Evolutionary conservation across 2,888 invertebrate species (phyloP), one percentile per base, ranked within the genome.

Genomic region (Gastrophysa polygoni): DNA sequence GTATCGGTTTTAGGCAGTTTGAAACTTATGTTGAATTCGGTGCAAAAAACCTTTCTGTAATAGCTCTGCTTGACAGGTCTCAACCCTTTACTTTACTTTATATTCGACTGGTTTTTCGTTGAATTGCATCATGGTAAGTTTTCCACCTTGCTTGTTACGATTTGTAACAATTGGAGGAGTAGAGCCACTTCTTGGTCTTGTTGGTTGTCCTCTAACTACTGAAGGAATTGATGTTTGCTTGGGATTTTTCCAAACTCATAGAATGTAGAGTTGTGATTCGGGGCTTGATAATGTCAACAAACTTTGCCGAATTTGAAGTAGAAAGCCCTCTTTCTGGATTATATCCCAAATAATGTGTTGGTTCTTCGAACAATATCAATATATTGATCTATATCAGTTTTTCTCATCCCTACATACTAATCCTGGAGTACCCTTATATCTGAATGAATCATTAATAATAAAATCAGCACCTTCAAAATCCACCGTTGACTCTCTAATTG

Each of bases 1-100:
- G n/a, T n/a, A n/a, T n/a, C n/a, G n/a, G n/a, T n/a, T n/a, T n/a
- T n/a, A n/a, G n/a, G n/a, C n/a, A n/a, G n/a, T n/a, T 69, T 69
- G 48, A 69, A 71, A 1, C 69, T 68, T 4, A 69, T 69, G 54
- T 70, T 70, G 43, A 52, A 70, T 29, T 67, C 43, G 1, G 50
- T 59, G 29, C 65, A 68, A 52, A 70, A 71, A 43, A 66, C 61
- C 28, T 61, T 29, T 34, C 64, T 34, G 47, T 70, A 65, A 5
- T n/a, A 24, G 46, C 66, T 59, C 51, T 67, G 52, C 17, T 38
- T 55, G 2, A 67, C 67, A 44, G 67, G 64, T 43, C 18, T 4
- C 16, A 68, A 59, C 48, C 48, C 44, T 51, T 28, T 43, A 59
- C 58, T 61, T 57, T 55, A n/a, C n/a, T n/a, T n/a, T 24, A 24